phyloP scores from a whole-genome alignment of 2,888 invertebrate genomes.

The Hyppa rectilinea region DNA sequence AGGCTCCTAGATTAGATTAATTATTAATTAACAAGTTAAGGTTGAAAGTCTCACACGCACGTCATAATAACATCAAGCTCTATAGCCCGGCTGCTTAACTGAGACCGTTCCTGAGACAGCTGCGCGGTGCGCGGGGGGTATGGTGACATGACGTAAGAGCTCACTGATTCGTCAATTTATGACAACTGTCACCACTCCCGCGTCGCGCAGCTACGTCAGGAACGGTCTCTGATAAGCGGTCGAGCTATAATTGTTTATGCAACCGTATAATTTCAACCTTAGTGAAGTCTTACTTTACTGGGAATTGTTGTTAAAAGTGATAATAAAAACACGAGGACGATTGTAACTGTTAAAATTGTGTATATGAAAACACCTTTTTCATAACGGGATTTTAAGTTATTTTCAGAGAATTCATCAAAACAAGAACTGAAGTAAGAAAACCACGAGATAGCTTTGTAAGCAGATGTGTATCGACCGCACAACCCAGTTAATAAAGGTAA shows the following conservation, averaged over 20 bases:
- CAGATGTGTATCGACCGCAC: constrained; percentile 14
- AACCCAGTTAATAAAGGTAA: constrained; percentile 29
- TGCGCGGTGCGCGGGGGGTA: too few species aligned
- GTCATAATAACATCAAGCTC: too few species aligned
- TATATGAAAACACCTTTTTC: not conserved
- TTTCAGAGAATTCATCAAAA: not conserved
- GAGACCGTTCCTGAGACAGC: too few species aligned
- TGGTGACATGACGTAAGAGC: too few species aligned
- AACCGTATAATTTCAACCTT: not conserved
- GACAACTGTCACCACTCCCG: too few species aligned
- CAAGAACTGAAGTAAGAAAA: not conserved
- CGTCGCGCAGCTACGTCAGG: too few species aligned
- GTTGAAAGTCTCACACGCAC: not conserved
- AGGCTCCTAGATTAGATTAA: too few species aligned
- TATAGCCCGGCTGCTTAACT: too few species aligned
- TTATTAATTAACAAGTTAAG: not conserved
- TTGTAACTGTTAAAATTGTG: not conserved
- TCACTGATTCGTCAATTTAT: too few species aligned
- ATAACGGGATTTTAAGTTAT: too few species aligned
- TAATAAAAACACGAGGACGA: not conserved
- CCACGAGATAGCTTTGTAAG: not conserved
- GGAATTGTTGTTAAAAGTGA: not conserved
- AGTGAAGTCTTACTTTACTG: not conserved
- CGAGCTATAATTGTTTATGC: too few species aligned
- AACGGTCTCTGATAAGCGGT: too few species aligned